Evolutionary conservation across 2,888 invertebrate genomes (phyloP), one percentile per base, ranked within the genome.

Genomic region (Lathronympha strigana): DNA sequence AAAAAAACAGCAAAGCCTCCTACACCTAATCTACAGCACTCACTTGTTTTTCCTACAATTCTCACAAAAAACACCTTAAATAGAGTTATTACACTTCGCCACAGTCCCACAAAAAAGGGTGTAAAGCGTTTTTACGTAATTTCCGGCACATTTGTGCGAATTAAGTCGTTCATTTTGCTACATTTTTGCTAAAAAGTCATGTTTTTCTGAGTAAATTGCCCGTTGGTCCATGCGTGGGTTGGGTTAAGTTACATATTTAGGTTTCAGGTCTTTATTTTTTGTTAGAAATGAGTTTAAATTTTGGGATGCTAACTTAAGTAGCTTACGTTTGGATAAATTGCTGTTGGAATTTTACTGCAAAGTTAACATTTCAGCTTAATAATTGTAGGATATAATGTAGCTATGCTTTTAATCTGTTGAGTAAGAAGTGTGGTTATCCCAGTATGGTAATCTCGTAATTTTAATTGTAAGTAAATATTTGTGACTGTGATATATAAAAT

Each of bases 21-120:
- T 28, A 57, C 58, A 28, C 21, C 11, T 13, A 13, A 62, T 43
- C 55, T 25, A 50, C 38, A 51, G 45, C 6, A 23, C 33, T 51
- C 19, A 9, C 1, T 17, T 28, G 51, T 50, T 51, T 64, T 28
- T 36, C 21, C 17, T 13, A 36, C 45, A 28, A 60, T 38, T 33
- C 53, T 28, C 40, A 57, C 31, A 17, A 38, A 53, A 64, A 64
- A 60, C 47, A 53, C 45, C 64, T 45, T 53, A 64, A 64, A 64
- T 60, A 17, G 64, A 64, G 43, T 64, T 60, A 47, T 60, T 51
- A 51, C 31, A 47, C 43, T 58, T 47, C n/a, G 21, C 55, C 40
- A 28, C 47, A 45, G 53, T 15, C 53, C 36, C 53, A 50, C 61
- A 61, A 62, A 62, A 62, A 60, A 64, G 60, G 64, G 60, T 60